phyloP scores from a whole-genome alignment of 2,113 vertebrate genomes.

The Camelus dromedarius region DNA sequence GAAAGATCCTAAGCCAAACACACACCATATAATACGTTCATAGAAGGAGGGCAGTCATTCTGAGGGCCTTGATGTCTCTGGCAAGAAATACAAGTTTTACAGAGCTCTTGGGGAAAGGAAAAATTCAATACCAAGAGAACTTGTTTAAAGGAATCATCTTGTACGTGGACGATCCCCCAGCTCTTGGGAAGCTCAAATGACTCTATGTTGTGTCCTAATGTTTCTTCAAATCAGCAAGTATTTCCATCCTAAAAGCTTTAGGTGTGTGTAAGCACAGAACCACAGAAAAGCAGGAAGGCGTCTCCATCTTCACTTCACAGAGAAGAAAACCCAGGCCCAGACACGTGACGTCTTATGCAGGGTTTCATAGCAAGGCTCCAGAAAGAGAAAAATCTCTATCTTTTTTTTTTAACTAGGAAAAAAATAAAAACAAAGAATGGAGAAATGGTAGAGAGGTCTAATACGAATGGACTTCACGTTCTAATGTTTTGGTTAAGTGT shows the following conservation, averaged over 20 bases:
- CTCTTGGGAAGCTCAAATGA: constrained; percentile 45
- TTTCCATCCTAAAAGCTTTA: not conserved
- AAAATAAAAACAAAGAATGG: constrained; percentile 10
- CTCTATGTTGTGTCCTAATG: not conserved
- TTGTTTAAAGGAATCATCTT: constrained; percentile 52
- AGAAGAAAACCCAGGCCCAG: constrained; percentile 18
- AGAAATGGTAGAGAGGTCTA: not conserved
- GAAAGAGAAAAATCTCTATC: not conserved
- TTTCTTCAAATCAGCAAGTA: constrained; percentile 34
- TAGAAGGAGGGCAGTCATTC: not conserved
- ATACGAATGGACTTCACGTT: not conserved
- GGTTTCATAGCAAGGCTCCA: not conserved
- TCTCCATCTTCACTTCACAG: not conserved
- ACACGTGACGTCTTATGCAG: not conserved
- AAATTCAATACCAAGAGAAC: constrained; percentile 30
- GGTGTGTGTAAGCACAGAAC: not conserved
- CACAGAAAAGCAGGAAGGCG: not conserved
- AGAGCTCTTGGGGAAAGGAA: constrained; percentile 51
- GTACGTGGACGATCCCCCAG: not conserved
- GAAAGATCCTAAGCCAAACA: constrained; percentile 50
- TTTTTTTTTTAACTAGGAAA: not conserved
- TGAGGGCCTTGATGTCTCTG: constrained; percentile 59
- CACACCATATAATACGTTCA: not conserved
- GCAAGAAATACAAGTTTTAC: constrained; percentile 67
- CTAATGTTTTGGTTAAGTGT: constrained; percentile 18